A percentile compares a stretch with the other conserved stretches of the same genome.
phyloP scores from a whole-genome alignment of 2,797 vertebrate species.

The Ptychobarbus kaznakovi region DNA sequence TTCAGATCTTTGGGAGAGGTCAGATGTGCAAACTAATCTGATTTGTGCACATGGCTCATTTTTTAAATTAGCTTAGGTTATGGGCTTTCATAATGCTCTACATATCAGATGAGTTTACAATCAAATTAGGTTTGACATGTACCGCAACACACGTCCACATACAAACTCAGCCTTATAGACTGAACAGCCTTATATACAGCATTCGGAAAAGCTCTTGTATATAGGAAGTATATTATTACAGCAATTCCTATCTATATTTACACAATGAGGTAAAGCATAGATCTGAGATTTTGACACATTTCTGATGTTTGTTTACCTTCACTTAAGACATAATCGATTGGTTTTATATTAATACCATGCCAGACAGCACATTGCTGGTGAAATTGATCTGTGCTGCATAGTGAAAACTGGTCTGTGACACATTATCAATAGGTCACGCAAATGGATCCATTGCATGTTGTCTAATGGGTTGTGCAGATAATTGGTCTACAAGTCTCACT shows the following conservation, averaged over 20 bases:
- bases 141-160: background rate
- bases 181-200: background rate
- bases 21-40: slow-evolving; percentile 36
- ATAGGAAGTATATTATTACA: background rate
- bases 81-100: slow-evolving; percentile 38
- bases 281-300: background rate
- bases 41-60: slow-evolving; percentile 40
- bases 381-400: background rate
- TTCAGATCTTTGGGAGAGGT: slow-evolving; percentile 21
- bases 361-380: background rate
- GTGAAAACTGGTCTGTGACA: background rate
- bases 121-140: slow-evolving; percentile 28
- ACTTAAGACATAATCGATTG: background rate
- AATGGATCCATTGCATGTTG: background rate
- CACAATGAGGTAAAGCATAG: background rate
- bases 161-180: slow-evolving; percentile 2
- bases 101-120: slow-evolving; percentile 39
- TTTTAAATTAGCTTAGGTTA: slow-evolving; percentile 44
- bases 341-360: background rate
- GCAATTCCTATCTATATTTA: background rate
- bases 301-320: background rate
- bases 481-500: slow-evolving; percentile 3
- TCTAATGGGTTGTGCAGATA: background rate
- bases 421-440: slow-evolving; percentile 20
- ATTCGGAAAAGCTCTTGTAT: background rate